Base-by-base conservation (phyloP, 1,140 invertebrate species). In the Cotesia typhae region DNA sequence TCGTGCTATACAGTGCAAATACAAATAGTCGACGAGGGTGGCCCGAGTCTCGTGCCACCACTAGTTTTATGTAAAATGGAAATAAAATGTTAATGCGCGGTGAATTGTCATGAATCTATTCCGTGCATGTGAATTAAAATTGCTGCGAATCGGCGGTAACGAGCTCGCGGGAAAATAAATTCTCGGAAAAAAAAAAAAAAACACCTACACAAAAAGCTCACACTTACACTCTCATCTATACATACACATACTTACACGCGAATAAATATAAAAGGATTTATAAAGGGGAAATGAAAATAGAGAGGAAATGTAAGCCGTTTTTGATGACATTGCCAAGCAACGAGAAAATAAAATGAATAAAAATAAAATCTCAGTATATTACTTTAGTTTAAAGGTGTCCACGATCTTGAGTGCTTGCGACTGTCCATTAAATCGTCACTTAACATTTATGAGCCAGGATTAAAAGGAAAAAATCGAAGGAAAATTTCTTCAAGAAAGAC, bases 31-130 rank as follows among this genome's bases (percentile, higher is more conserved):
- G 51, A 63, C 38, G 63, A n/a, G 51, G n/a, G 38, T 38, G 9
- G 28, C 28, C 2, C 28, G 28, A 28, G 28, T 28, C 41, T 47
- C 6, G 4, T 47, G 6, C 41, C 10, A 47, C 10, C 6, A 1
- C 1, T 7, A 5, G 41, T 47, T 47, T 9, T 47, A 47, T 47
- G 41, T 6, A 37, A 35, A 55, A 28, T 28, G 28, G 47, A 64
- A 41, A 12, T 67, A 70, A 78, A 75, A 74, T 81, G 78, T 80
- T 74, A 76, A 76, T 74, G 68, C 74, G 68, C 74, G 68, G 76
- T 78, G 37, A 36, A 36, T 67, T 60, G 47, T 67, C 69, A 67
- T 73, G 63, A 71, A 67, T 74, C 69, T 63, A 59, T 41, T 38
- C 67, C 37, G 41, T 68, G 61, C n/a, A 72, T 1, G 73, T 72